Conservation (phyloP, 2,888 invertebrate species). For the Cheilosia pagana region DNA sequence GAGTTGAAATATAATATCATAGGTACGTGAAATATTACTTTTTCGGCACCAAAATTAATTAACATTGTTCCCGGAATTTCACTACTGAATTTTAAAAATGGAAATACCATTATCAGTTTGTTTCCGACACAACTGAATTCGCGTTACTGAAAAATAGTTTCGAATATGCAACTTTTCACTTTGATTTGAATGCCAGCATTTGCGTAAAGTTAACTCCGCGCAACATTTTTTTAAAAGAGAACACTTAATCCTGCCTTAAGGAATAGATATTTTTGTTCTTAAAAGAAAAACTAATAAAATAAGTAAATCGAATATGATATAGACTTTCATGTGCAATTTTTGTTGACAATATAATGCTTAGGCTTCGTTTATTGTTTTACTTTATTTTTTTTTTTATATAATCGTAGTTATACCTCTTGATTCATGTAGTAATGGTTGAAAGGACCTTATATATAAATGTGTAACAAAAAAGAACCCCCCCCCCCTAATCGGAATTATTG, state of each 20-base stretch:
- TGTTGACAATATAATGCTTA: constrained; percentile 77
- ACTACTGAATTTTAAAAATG: no score
- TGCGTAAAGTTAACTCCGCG: no score
- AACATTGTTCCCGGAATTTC: no score
- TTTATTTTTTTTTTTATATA: constrained; percentile 41
- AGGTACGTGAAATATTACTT: no score
- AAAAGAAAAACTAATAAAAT: constrained; percentile 45
- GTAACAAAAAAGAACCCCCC: constrained; percentile 41
- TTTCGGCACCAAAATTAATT: no score
- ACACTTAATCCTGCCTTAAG: constrained; percentile 41
- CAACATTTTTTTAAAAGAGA: no score
- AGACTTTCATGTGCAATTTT: constrained; percentile 78
- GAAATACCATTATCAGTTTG: no score
- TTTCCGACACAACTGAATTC: no score
- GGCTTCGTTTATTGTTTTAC: constrained; percentile 66
- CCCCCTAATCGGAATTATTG: constrained; percentile 64
- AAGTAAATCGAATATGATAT: constrained; percentile 70
- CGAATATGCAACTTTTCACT: no score
- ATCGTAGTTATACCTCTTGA: constrained; percentile 34
- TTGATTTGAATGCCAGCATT: no score
- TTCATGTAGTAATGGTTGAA: constrained; percentile 57
- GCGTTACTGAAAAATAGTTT: no score
- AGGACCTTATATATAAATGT: constrained; percentile 59
- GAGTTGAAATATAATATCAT: no score
- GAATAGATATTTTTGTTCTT: constrained; percentile 18